Evolutionary conservation across 2,888 invertebrate species (phyloP).

Genomic region (Spialia ferax): DNA sequence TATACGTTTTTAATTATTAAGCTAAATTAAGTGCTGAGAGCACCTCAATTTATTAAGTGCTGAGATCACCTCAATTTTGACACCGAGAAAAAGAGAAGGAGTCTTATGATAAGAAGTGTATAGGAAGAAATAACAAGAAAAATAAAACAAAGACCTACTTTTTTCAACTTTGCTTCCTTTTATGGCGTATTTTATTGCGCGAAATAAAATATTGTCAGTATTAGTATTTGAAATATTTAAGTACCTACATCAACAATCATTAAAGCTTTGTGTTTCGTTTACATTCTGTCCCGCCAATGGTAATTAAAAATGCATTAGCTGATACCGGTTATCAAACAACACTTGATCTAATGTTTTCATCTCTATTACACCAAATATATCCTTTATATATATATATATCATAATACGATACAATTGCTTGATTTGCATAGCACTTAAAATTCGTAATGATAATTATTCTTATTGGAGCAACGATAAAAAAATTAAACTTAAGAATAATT

Average conservation of each 20-base stretch:
- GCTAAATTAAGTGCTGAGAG: no score
- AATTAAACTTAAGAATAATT: no score
- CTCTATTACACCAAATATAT: constrained; percentile 19
- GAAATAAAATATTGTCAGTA: neutral
- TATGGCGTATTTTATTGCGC: neutral
- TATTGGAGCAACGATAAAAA: no score
- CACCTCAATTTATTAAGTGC: no score
- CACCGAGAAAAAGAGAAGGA: no score
- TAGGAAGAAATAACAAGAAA: no score
- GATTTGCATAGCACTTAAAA: constrained; percentile 17
- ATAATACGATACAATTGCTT: constrained; percentile 18
- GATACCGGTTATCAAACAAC: constrained; percentile 44
- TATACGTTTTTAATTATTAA: no score
- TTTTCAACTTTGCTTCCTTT: neutral
- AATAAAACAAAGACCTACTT: no score
- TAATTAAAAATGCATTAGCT: constrained; percentile 69
- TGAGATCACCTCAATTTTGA: no score
- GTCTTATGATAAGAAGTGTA: no score
- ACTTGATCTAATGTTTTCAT: constrained; percentile 44
- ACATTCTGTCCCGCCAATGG: constrained; percentile 49
- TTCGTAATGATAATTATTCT: no score
- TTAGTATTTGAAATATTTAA: neutral
- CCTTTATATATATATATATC: neutral
- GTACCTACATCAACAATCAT: constrained; percentile 30
- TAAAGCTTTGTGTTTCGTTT: constrained; percentile 46